These are phyloP conservation scores for Abramis brama DNA, from an alignment of 2,113 vertebrate genomes.

Conservation along the genomic window DNA sequence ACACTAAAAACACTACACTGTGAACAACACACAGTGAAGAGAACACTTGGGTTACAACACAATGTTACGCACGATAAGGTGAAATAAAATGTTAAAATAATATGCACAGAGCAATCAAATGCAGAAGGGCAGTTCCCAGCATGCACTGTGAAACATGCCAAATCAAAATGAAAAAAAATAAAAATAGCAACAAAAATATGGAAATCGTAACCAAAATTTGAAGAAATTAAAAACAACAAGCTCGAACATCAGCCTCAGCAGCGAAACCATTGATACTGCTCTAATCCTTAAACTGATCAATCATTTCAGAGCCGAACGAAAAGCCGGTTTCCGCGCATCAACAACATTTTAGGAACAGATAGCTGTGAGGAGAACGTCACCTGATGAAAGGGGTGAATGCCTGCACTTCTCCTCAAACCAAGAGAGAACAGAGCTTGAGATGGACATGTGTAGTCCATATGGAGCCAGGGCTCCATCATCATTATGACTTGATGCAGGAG, in stretches of 20 bases:
- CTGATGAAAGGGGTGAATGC: background rate
- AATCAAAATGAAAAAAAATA: conserved; percentile 35
- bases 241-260: conserved; percentile 59
- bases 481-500: conserved; percentile 2
- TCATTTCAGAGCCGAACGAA: background rate
- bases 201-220: conserved; percentile 23
- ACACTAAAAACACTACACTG: conserved; percentile 47
- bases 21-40: conserved; percentile 58
- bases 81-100: conserved; percentile 22
- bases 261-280: conserved; percentile 60
- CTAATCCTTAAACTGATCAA: conserved; percentile 57
- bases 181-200: conserved; percentile 34
- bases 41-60: conserved; percentile 56
- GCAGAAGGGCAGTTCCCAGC: conserved; percentile 43
- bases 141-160: conserved; percentile 54
- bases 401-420: background rate
- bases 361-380: background rate
- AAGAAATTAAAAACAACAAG: conserved; percentile 32
- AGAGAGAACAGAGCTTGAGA: background rate
- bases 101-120: conserved; percentile 51
- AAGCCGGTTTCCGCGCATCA: background rate
- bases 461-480: background rate
- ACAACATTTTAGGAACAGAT: background rate
- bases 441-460: conserved; percentile 29
- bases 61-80: conserved; percentile 40